These are phyloP conservation scores for Archilochus colubris DNA, from an alignment of 2,113 vertebrate genomes.

Conservation along the genomic window DNA sequence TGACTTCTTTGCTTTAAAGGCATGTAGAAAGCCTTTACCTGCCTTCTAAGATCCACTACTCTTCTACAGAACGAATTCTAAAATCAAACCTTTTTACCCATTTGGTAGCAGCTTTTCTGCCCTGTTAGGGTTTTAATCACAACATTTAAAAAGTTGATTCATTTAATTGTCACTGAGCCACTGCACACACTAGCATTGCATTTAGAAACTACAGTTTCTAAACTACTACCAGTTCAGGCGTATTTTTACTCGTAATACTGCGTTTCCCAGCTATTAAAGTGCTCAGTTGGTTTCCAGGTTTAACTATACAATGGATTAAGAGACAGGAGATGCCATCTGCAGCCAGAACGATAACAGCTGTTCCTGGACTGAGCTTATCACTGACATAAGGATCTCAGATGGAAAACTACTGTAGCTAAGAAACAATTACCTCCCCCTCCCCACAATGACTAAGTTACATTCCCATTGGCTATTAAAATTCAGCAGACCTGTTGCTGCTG, in stretches of 20 bases:
- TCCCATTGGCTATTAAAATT: neutral
- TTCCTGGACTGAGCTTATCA: neutral
- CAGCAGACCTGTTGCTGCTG: neutral
- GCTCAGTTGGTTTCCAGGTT: neutral
- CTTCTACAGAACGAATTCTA: neutral
- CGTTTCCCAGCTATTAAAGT: neutral
- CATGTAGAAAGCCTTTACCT: neutral
- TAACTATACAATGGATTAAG: neutral
- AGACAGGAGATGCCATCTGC: neutral
- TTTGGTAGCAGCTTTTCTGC: neutral
- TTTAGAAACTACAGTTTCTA: neutral
- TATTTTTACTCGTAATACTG: neutral
- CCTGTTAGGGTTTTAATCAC: neutral
- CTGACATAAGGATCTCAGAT: neutral
- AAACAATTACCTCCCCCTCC: neutral
- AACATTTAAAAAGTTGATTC: neutral
- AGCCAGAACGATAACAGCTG: neutral
- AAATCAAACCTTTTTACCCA: neutral
- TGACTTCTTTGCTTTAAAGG: neutral
- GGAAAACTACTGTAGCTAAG: accelerated
- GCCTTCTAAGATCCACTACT: neutral
- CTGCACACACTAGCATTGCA: neutral
- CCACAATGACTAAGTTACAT: neutral
- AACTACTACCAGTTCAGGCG: accelerated
- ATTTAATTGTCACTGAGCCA: neutral